Base-by-base conservation (phyloP, 1,140 invertebrate species). In the Drosophila quadrilineata region DNA sequence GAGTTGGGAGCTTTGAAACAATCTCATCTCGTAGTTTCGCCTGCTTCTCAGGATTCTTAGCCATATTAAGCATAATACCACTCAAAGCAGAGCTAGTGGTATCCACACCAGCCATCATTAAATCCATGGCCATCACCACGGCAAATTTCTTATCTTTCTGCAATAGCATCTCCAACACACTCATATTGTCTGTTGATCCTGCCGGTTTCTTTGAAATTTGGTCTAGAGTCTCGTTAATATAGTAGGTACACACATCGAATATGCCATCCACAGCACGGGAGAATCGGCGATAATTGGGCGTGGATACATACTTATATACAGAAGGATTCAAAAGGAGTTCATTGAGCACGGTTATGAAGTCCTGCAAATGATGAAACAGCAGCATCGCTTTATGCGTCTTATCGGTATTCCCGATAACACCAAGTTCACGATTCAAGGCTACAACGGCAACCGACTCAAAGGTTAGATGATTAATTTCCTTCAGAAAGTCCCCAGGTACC, bases 61-160 rank as follows among this genome's bases (percentile, higher is more conserved):
- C 90, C 43, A 92, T 64, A 14, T 36, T 64, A 0, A 79, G 26
- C 12, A 79, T 6, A 8, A 69, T 17, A 5, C 58, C 73, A 9
- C 16, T 9, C 2, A 79, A 6, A 2, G 53, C 67, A n/a, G 66
- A 22, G 2, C 40, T 63, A 6, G 67, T 71, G 5, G 94, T 95
- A 88, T 96, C 95, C 26, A 95, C 92, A 22, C 94, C 95, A 22
- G 93, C 94, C 35, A 94, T 90, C 19, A 96, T 68, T 91, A 95
- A 93, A 79, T 96, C 95, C 53, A 92, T 90, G 8, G 93, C 92
- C 92, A 96, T 93, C 3, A 92, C 90, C 22, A 90, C 71, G 1
- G 93, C 93, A 8, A 92, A 88, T 68, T 92, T 90, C 43, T 92
- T 90, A 72, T 94, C 91, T 6, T 92, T 91, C 71, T 90, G 91